Evolutionary conservation across 2,797 vertebrate species (phyloP).

Genomic region (Falco cherrug): DNA sequence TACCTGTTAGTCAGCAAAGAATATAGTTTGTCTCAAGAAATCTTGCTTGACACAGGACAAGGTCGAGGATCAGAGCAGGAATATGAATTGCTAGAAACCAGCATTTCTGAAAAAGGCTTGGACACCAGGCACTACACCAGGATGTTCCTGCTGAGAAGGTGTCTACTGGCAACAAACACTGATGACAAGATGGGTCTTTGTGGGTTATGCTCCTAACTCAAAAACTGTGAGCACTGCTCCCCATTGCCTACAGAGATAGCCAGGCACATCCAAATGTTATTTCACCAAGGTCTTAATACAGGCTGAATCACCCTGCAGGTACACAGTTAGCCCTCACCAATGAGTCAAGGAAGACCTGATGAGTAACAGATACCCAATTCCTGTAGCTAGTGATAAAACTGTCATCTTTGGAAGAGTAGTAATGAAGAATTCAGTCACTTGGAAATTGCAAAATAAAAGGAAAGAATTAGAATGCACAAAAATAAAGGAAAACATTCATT

Average conservation of each 20-base stretch:
- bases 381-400: rapidly evolving
- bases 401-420: neutral
- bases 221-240: neutral
- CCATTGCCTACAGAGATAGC: neutral
- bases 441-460: neutral
- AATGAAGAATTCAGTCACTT: neutral
- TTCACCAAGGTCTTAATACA: neutral
- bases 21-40: neutral
- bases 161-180: neutral
- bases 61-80: neutral
- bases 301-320: neutral
- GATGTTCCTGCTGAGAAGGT: neutral
- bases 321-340: neutral
- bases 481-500: neutral
- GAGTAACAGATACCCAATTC: neutral
- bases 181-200: neutral
- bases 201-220: neutral
- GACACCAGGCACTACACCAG: neutral
- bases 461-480: neutral
- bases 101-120: neutral
- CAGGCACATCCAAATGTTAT: neutral
- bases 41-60: neutral
- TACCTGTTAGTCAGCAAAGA: neutral
- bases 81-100: neutral
- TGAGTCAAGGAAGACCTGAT: neutral